Base-by-base conservation (phyloP, 1,140 invertebrate species). In the Bactericera cockerelli region DNA sequence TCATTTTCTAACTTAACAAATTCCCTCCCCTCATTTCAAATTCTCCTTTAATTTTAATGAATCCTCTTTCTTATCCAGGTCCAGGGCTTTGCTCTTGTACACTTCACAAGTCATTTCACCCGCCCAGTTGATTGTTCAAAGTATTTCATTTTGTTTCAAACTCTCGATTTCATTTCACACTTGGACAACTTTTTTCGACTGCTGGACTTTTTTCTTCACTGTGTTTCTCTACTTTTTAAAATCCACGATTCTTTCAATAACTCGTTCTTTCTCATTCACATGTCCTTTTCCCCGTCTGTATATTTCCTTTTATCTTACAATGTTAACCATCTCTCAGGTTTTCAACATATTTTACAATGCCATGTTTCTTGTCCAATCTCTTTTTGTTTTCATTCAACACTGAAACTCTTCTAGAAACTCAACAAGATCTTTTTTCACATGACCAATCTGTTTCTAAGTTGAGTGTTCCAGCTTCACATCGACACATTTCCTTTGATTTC, bases 41-140 rank as follows among this genome's bases (percentile, higher is more conserved):
- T 22, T 49, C 19, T 49, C 42, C 42, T 19, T 49, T n/a, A 49
- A n/a, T 19, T 49, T n/a, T 49, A n/a, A 49, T 49, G n/a, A 49
- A 10, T 49, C 42, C 19, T 49, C 42, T 49, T 22, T 16, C 42
- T 49, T 49, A 49, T 49, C 42, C n/a, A 49, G 19, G 22, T 49
- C 42, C 3, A 4, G 6, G 3, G 22, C 42, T 49, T 49, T 49
- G 3, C 3, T 49, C 19, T 49, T 49, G 22, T 49, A 49, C 3
- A 49, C 22, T 49, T 49, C 42, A 49, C 42, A 49, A 49, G 42
- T 19, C n/a, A 49, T 10, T 4, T 49, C 19, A 10, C n/a, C 22
- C 3, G 8, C n/a, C 42, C 22, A 49, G 22, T 49, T 49, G n/a
- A 19, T 49, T 16, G 3, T 19, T 49, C n/a, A 49, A 4, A 19